Percentiles rank a stretch among this genome's conserved stretches.
Evolutionary conservation across 2,113 vertebrate species (phyloP).

Genomic region (mouse (Mus musculus)): GRCm39 chr3:101524501-101525000

Average conservation of each 20-base stretch:
- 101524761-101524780: neutral
- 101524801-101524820: neutral
- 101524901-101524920: neutral
- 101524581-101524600: conserved; percentile 6
- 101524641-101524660: neutral
- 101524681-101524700: neutral
- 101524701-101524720: neutral
- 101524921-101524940: neutral
- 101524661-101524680: neutral
- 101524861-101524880: neutral
- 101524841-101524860: neutral
- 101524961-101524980: conserved; percentile 61
- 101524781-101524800: neutral
- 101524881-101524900: neutral
- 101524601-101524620: conserved; percentile 69
- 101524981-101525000: neutral
- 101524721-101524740: neutral
- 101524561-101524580: neutral
- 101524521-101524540: conserved; percentile 74
- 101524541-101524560: conserved; percentile 78
- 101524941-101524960: conserved; percentile 16
- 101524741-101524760: neutral
- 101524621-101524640: neutral
- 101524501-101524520: conserved; percentile 76
- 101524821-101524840: neutral